Evolutionary conservation across 2,888 invertebrate species (phyloP), one percentile per base, ranked within the genome.

Genomic region (Torymus auratus): DNA sequence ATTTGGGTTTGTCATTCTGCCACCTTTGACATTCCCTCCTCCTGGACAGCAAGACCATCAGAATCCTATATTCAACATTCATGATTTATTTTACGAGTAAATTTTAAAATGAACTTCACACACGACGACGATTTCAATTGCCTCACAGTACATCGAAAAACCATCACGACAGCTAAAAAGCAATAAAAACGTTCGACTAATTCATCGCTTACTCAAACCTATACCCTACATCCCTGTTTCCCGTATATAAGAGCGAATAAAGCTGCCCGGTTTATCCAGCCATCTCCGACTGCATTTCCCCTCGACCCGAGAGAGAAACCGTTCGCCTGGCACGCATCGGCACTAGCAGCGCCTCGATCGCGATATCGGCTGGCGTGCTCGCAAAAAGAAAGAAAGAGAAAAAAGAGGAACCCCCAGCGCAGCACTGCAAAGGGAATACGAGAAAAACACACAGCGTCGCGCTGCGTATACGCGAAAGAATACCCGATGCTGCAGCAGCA

Each of bases 261-360:
- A 69, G 65, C 72, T 72, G 41, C 28, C 68, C 72, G 11, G 60
- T 73, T 73, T 68, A 78, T 78, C 72, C 56, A 61, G 5, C 41
- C 23, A 73, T 78, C 67, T 67, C 55, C 41, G 50, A 73, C 72
- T 61, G 68, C 41, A 68, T 78, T 78, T 73, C 55, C 28, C 28
- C 2, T 28, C 28, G 28, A 28, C 28, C 28, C 28, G 52, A n/a
- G 23, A 56, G 20, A 62, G 52, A 56, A 15, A n/a, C 2, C n/a
- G 12, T 15, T 28, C 70, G 58, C 50, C 77, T 56, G 55, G 78
- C 20, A 78, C 72, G 56, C 78, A 65, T 62, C 41, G 72, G 61
- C 12, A 67, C 78, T 53, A 17, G 15, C 41, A 2, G 23, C 50
- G 14, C 20, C 50, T 55, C 60, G 56, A 60, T 61, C 14, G 15